These are phyloP conservation scores for Clarias macrocephalus DNA, from an alignment of 2,113 vertebrate genomes.

Conservation along the genomic window DNA sequence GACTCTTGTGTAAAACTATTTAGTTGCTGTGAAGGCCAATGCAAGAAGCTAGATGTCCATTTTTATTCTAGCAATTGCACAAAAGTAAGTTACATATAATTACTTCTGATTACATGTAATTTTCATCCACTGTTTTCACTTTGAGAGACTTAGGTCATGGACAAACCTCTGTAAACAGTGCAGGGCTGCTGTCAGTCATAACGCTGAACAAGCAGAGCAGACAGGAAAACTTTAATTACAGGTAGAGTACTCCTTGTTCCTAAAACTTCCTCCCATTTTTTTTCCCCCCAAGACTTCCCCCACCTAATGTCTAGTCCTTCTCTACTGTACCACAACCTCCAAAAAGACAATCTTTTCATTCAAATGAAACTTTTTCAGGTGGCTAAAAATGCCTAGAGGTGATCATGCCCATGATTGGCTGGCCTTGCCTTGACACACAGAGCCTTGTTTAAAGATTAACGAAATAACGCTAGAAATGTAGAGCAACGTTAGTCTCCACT, in stretches of 20 bases:
- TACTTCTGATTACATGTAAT: slow-evolving; percentile 27
- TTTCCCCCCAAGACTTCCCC: neutral
- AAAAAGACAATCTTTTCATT: neutral
- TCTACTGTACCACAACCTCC: too few species aligned
- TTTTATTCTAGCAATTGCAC: neutral
- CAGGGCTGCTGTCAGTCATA: neutral
- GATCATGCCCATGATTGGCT: neutral
- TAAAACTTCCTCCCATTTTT: slow-evolving; percentile 11
- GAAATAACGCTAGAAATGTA: neutral
- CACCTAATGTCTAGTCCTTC: neutral
- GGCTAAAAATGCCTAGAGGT: neutral
- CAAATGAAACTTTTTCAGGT: neutral
- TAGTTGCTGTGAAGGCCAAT: neutral
- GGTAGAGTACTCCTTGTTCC: neutral
- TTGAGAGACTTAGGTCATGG: neutral
- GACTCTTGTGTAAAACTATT: neutral
- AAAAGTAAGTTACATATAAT: slow-evolving; percentile 22
- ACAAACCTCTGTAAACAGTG: neutral
- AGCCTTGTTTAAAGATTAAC: neutral
- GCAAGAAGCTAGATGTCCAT: neutral
- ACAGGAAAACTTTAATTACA: neutral
- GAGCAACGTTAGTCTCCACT: neutral
- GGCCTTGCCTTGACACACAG: neutral
- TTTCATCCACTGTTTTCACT: slow-evolving; percentile 8
- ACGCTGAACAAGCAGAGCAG: neutral